Evolutionary conservation across 2,797 vertebrate genomes (phyloP).

Genomic region (Acanthurus leucopareius): DNA sequence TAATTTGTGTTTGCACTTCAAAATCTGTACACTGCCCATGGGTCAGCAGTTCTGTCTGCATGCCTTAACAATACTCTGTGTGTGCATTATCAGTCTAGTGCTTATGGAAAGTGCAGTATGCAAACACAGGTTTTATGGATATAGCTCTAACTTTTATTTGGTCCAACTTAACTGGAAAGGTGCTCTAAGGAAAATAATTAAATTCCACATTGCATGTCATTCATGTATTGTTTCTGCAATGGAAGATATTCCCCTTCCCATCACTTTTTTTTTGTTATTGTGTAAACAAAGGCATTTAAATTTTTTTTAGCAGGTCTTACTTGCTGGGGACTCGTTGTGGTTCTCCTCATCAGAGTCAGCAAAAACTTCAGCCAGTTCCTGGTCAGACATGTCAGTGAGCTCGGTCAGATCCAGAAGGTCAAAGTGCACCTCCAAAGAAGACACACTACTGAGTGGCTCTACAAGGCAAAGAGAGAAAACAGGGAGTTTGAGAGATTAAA

Average conservation of each 20-base stretch:
- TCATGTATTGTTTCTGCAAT: not conserved
- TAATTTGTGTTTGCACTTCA: not conserved
- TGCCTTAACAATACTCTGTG: not conserved
- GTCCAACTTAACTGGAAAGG: not conserved
- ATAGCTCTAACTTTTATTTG: not conserved
- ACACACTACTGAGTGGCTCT: conserved; percentile 98
- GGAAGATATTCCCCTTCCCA: not conserved
- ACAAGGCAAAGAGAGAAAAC: conserved; percentile 33
- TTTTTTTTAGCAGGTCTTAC: conserved; percentile 78
- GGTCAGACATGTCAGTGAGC: conserved; percentile 98
- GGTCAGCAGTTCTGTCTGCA: not conserved
- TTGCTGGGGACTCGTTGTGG: conserved; percentile 88
- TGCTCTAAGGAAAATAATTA: not conserved
- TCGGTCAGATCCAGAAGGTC: conserved; percentile 97
- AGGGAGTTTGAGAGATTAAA: conserved; percentile 7
- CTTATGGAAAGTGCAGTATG: no score
- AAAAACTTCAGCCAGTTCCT: conserved; percentile 97
- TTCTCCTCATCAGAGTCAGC: conserved; percentile 96
- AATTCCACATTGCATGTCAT: not conserved
- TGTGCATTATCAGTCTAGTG: not conserved
- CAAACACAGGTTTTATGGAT: not conserved
- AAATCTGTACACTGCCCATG: not conserved
- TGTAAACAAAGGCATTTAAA: not conserved
- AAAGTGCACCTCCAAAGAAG: conserved; percentile 98
- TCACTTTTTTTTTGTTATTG: not conserved